Evolutionary conservation across 1,140 invertebrate genomes (phyloP), one percentile per base, ranked within the genome.

Genomic region (Hydropsyche tenuis): DNA sequence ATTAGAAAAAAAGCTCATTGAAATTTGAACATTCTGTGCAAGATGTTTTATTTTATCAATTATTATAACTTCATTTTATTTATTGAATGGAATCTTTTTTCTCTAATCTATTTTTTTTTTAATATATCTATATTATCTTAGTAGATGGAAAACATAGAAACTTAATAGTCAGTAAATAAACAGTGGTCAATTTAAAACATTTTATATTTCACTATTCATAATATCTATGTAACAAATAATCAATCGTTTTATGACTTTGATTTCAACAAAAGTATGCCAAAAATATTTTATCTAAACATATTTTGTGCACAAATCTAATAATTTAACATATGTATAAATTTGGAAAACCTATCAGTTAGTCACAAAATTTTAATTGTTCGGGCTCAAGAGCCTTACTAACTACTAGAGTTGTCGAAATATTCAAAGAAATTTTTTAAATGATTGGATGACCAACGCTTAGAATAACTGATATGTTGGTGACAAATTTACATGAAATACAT

Each of bases 1-100:
- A 20, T 56, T 77, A 75, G 73, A 77, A 56, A 77, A 77, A 77
- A 77, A 77, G 76, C 76, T 77, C 76, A 75, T 77, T 72, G 72
- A 75, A 77, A 77, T 77, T 77, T 77, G 76, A 77, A 77, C 76
- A 77, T 77, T 77, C 70, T 65, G 76, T 77, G 76, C 76, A 75
- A 77, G 71, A 77, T 77, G 76, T 70, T 77, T 73, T 69, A 14
- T 46, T 51, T 66, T 18, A 12, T 63, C 23, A 27, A 30, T 66
- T 66, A 66, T 18, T 53, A 18, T 53, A 53, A 18, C 18, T 9
- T 53, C 20, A 53, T 37, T 37, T 37, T 37, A 37, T 37, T n/a
- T 63, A 25, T 76, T 76, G 71, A 70, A 64, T 75, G 65, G 66
- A 73, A 62, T 73, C 48, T 18, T 45, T 65, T 12, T 42, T 69